phyloP scores from a whole-genome alignment of 2,797 vertebrate species.

The Falco rusticolus region DNA sequence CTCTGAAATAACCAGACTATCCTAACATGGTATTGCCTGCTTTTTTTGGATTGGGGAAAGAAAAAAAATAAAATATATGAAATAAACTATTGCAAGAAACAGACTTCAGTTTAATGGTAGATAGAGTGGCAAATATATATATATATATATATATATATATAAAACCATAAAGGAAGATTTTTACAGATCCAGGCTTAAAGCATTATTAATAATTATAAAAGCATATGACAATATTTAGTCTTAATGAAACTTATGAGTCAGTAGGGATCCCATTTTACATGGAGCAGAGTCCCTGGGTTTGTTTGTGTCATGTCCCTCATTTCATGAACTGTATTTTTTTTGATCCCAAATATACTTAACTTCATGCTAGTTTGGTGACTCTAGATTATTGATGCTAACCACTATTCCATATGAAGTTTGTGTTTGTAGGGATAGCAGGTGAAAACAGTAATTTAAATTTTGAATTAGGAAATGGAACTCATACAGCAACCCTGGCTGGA shows the following conservation, averaged over 20 bases:
- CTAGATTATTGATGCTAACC: neutral
- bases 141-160: neutral
- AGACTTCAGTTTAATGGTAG: neutral
- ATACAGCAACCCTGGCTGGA: neutral
- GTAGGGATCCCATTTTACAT: neutral
- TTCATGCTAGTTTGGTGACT: neutral
- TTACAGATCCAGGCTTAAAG: neutral
- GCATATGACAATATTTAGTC: neutral
- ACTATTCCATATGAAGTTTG: neutral
- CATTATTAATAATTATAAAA: neutral
- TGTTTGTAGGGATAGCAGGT: neutral
- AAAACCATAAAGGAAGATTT: neutral
- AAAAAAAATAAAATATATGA: neutral
- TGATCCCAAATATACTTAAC: neutral
- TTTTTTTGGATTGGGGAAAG: neutral
- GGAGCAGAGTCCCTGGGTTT: neutral
- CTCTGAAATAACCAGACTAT: neutral
- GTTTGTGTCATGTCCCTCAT: neutral
- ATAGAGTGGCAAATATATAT: neutral
- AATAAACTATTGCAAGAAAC: neutral
- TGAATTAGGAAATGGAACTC: neutral
- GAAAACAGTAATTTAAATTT: neutral
- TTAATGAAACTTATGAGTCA: neutral
- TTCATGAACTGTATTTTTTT: neutral
- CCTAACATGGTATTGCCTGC: neutral